These are phyloP conservation scores for Sceloporus undulatus DNA, from an alignment of 2,113 vertebrate genomes.

Conservation along the genomic window DNA sequence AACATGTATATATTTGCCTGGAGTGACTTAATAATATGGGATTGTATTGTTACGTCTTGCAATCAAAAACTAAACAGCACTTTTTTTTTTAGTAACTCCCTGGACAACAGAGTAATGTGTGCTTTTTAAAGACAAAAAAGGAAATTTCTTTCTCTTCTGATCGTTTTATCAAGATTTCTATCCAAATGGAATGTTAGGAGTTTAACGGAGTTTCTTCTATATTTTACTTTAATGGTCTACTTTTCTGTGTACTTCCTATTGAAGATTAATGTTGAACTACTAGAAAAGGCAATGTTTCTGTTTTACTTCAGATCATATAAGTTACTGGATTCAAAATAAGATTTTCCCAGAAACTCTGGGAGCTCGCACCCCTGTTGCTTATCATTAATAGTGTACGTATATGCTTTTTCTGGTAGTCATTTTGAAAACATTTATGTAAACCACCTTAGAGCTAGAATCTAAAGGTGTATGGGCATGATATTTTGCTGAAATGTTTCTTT, in stretches of 20 bases:
- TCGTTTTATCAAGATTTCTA: not conserved
- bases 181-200: not conserved
- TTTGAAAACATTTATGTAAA: not conserved
- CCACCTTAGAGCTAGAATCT: not conserved
- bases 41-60: not conserved
- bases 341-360: not conserved
- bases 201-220: not conserved
- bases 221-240: not conserved
- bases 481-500: not conserved
- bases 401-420: not conserved
- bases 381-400: not conserved
- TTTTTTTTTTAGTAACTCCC: not conserved
- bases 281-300: not conserved
- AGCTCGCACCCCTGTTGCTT: not conserved
- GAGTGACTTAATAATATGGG: slow-evolving; percentile 6
- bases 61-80: not conserved
- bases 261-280: not conserved
- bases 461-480: not conserved
- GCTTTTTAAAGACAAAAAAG: not conserved
- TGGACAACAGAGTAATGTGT: not conserved
- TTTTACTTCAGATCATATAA: not conserved
- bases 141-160: not conserved
- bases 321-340: not conserved
- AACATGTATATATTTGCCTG: not conserved
- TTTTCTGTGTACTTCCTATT: not conserved